Base-by-base conservation (phyloP, 2,797 vertebrate species). In the Molossus molossus region DNA sequence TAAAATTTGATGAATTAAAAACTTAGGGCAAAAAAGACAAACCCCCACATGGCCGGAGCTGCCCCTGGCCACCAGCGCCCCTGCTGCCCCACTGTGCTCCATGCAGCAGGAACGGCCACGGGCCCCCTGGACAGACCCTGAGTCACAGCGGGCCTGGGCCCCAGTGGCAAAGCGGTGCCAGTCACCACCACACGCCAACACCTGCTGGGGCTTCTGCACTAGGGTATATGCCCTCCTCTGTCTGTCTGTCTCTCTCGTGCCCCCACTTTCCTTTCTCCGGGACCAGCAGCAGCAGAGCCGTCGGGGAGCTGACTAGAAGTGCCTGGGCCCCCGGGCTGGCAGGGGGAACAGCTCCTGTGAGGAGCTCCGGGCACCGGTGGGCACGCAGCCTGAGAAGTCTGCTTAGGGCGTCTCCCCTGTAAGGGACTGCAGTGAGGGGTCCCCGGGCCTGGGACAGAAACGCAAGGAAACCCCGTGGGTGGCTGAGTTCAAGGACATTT, bases 381-480 rank as follows among this genome's bases (percentile, higher is more conserved):
- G 65, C 33, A 17, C 11, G 1, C 11, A 21, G 58, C 7, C 58
- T 17, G 50, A 65, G 48, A 37, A 37, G 14, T 15, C 67, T 14
- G 5, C 50, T 58, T 18, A n/a, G 40, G 58, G 3, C 3, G 1
- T 65, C 9, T 65, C 50, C 58, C 77, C 69, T 57, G 18, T 4
- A 37, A 79, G 77, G 58, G 77, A 48, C 67, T 13, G 58, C 67
- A 27, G 6, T 0, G 65, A n/a, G 40, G 45, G n/a, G 58, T 21
- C n/a, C 14, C 50, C 3, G 2, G 40, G 37, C 57, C 72, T 13
- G 2, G 45, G 33, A 21, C 40, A 27, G 29, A 18, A 12, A 5
- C 15, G 17, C 12, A 0, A 0, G 37, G 73, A 85, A 58, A n/a
- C 8, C 0, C 23, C 0, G 0, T 3, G 50, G 10, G 0, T 5